Conservation (phyloP, 2,888 invertebrate species). For the Noctuana brunneofusca region DNA sequence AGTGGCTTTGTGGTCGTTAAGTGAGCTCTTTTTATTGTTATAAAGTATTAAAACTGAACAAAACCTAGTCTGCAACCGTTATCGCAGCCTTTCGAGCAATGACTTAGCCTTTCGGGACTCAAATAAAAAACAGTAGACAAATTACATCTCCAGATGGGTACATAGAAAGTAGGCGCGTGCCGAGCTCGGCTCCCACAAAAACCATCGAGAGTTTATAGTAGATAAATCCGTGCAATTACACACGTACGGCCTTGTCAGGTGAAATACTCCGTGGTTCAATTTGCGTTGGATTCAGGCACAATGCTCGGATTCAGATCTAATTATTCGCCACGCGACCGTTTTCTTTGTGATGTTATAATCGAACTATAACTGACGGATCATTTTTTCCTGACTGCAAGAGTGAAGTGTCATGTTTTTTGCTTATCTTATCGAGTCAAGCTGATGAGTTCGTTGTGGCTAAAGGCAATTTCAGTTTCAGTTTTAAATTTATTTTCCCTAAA, state of each 20-base stretch:
- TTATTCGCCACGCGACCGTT: constrained; percentile 58
- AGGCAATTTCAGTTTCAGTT: constrained; percentile 16
- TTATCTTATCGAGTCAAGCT: constrained; percentile 35
- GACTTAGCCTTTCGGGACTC: constrained; percentile 51
- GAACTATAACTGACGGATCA: constrained; percentile 48
- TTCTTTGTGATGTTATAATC: constrained; percentile 58
- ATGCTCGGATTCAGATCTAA: constrained; percentile 66
- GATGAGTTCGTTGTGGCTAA: constrained; percentile 31
- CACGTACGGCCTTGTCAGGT: constrained; percentile 71
- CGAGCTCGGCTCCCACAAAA: constrained; percentile 60
- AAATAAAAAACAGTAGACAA: constrained; percentile 70
- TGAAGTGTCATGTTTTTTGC: constrained; percentile 45
- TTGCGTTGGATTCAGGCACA: constrained; percentile 63
- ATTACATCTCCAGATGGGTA: constrained; percentile 63
- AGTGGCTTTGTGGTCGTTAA: neutral
- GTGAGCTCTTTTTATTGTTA: neutral
- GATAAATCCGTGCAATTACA: constrained; percentile 78
- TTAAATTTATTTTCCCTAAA: constrained; percentile 6
- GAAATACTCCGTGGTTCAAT: constrained; percentile 76
- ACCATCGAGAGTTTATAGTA: constrained; percentile 64
- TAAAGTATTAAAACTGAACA: constrained; percentile 13
- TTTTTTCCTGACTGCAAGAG: constrained; percentile 43
- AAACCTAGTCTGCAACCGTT: constrained; percentile 30
- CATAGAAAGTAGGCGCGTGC: constrained; percentile 80
- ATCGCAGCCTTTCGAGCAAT: constrained; percentile 36